Conservation (phyloP, 2,888 invertebrate species). For the Strigamia transsilvanica region DNA sequence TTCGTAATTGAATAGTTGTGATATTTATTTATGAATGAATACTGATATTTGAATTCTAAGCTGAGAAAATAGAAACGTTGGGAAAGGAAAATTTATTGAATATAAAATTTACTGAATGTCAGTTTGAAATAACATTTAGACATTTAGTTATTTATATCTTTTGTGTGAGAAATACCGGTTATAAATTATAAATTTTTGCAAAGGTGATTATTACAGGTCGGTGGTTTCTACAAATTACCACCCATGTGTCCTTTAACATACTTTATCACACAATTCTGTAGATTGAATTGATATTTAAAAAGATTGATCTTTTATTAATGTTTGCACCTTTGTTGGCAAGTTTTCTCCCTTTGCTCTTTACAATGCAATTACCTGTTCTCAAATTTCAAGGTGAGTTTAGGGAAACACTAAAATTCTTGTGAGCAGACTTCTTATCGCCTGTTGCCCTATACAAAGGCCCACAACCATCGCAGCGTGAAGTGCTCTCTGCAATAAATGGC, state of each 20-base stretch:
- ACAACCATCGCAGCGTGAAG: conserved; percentile 38
- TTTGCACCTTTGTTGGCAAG: conserved; percentile 16
- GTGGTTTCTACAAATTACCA: conserved; percentile 13
- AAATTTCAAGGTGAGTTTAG: conserved; percentile 51
- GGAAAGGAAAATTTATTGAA: not conserved
- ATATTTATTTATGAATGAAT: not conserved
- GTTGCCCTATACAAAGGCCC: conserved; percentile 38
- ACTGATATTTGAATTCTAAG: not conserved
- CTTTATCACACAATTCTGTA: not conserved
- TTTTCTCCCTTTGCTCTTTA: conserved; percentile 21
- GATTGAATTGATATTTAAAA: not conserved
- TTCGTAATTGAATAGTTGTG: not conserved
- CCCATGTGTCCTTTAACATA: conserved; percentile 13
- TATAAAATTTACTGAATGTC: not conserved
- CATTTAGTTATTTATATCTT: not conserved
- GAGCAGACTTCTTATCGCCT: conserved; percentile 31
- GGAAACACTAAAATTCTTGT: conserved; percentile 42
- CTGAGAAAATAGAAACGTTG: not conserved
- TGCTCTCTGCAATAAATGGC: conserved; percentile 31
- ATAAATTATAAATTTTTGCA: not conserved
- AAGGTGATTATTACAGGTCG: not conserved
- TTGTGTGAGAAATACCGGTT: not conserved
- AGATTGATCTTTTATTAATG: conserved; percentile 38
- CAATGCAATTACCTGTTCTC: conserved; percentile 38
- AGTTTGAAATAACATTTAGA: not conserved